phyloP scores from a whole-genome alignment of 2,888 invertebrate species.

The Tricholauxania praeusta region DNA sequence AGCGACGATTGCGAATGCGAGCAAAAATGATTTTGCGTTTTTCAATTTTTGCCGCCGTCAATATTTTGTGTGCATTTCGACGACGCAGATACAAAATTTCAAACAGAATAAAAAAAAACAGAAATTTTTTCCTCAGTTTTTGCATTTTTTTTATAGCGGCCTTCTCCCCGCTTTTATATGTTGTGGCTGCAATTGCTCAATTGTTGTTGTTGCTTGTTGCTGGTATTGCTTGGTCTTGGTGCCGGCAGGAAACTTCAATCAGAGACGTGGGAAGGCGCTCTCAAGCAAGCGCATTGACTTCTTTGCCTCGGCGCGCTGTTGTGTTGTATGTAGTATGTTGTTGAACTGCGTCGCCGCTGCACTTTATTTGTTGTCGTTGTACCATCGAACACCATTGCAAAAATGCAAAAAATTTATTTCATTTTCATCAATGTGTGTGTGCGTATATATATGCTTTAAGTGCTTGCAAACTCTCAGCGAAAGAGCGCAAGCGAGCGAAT shows the following conservation, averaged over 20 bases:
- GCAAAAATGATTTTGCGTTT: slow-evolving; percentile 13
- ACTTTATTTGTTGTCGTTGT: slow-evolving; percentile 12
- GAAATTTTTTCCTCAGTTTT: neutral
- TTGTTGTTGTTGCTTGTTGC: slow-evolving; percentile 9
- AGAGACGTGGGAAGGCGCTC: slow-evolving; percentile 27
- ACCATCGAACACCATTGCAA: neutral
- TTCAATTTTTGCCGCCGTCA: slow-evolving; percentile 9
- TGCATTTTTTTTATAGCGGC: neutral
- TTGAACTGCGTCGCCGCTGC: slow-evolving; percentile 29
- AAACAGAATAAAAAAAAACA: too few species aligned
- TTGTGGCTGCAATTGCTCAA: neutral
- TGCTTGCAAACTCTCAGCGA: too few species aligned
- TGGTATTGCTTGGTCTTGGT: neutral
- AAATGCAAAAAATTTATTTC: too few species aligned
- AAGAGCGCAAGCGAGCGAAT: too few species aligned
- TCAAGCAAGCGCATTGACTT: slow-evolving; percentile 29
- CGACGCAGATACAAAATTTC: too few species aligned
- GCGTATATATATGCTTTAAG: too few species aligned
- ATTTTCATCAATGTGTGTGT: too few species aligned
- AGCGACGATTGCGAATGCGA: slow-evolving; percentile 22
- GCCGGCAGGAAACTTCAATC: neutral
- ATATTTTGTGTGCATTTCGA: neutral
- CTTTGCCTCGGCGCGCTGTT: neutral
- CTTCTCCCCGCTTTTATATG: neutral
- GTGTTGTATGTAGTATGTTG: slow-evolving; percentile 20